phyloP scores from a whole-genome alignment of 2,797 vertebrate species.

The Sebastes jordani region DNA sequence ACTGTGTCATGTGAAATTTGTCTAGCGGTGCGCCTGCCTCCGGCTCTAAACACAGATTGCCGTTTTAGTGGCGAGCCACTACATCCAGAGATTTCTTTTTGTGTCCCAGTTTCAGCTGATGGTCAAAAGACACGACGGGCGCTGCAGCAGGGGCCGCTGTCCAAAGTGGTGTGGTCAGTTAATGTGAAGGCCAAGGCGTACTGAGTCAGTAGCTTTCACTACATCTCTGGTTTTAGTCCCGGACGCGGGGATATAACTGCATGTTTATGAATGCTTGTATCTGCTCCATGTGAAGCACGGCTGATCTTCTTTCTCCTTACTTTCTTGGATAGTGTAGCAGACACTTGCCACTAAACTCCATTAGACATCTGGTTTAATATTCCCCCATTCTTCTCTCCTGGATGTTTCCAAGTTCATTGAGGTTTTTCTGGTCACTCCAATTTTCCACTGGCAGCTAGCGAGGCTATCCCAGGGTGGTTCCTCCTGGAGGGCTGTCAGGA shows the following conservation, averaged over 20 bases:
- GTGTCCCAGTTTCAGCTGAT: conserved; percentile 60
- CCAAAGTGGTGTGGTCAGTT: conserved; percentile 64
- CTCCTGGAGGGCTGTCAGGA: conserved; percentile 82
- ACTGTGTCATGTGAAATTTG: conserved; percentile 79
- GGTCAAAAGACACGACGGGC: conserved; percentile 54
- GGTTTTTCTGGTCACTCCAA: conserved; percentile 88
- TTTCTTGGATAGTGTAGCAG: conserved; percentile 76
- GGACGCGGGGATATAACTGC: background rate
- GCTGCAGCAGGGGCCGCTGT: conserved; percentile 40
- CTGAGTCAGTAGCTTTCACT: conserved; percentile 46
- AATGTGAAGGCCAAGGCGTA: conserved; percentile 59
- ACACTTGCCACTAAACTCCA: conserved; percentile 88
- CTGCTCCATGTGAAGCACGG: conserved; percentile 38
- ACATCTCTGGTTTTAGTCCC: conserved; percentile 38
- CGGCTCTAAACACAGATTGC: conserved; percentile 75
- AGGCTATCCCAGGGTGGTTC: conserved; percentile 89
- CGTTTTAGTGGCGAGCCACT: conserved; percentile 70
- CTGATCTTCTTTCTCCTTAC: conserved; percentile 34
- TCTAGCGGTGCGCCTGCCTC: conserved; percentile 69
- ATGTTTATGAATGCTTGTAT: conserved; percentile 46
- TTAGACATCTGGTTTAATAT: conserved; percentile 89
- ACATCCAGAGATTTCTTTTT: conserved; percentile 73
- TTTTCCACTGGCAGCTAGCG: conserved; percentile 87
- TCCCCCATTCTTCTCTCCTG: conserved; percentile 81
- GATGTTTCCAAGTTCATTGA: conserved; percentile 86